Evolutionary conservation across 2,797 vertebrate genomes (phyloP).

Genomic region (Crotalus adamanteus): DNA sequence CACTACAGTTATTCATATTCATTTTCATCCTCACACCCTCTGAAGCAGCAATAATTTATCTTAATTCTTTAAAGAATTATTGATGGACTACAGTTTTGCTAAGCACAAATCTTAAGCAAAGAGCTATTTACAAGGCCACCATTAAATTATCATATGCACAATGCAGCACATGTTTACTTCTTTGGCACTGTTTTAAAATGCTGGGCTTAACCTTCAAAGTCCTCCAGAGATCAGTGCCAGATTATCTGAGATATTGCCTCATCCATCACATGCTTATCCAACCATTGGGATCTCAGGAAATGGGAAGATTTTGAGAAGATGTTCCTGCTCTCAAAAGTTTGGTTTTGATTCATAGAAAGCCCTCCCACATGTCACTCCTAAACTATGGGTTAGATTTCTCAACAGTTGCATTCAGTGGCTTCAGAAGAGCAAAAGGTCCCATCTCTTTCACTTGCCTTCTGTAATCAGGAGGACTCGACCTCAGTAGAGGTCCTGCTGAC

Average conservation of each 20-base stretch:
- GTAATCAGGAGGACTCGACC: not conserved
- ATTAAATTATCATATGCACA: conserved; percentile 11
- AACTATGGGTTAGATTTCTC: not conserved
- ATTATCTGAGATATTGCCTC: not conserved
- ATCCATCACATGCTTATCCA: not conserved
- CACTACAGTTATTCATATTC: conserved; percentile 40
- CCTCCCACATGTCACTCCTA: not conserved
- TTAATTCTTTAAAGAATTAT: conserved; percentile 53
- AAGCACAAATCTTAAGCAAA: conserved; percentile 25
- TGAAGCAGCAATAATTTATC: conserved; percentile 46
- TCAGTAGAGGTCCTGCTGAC: not conserved
- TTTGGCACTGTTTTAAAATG: not conserved
- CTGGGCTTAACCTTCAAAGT: not conserved
- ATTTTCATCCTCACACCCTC: conserved; percentile 43
- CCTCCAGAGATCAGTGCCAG: not conserved
- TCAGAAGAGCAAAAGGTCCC: not conserved
- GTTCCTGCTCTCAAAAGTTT: not conserved
- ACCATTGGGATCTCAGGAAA: not conserved
- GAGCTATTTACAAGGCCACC: conserved; percentile 17
- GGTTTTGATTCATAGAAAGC: not conserved
- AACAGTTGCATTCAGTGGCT: not conserved
- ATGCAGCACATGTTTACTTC: not conserved
- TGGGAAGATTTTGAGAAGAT: not conserved
- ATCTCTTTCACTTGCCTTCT: not conserved
- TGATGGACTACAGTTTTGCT: conserved; percentile 25